Percentiles rank a stretch among this genome's conserved stretches.
Evolutionary conservation across 2,888 invertebrate species (phyloP).

Genomic region (Hypomecis punctinalis): DNA sequence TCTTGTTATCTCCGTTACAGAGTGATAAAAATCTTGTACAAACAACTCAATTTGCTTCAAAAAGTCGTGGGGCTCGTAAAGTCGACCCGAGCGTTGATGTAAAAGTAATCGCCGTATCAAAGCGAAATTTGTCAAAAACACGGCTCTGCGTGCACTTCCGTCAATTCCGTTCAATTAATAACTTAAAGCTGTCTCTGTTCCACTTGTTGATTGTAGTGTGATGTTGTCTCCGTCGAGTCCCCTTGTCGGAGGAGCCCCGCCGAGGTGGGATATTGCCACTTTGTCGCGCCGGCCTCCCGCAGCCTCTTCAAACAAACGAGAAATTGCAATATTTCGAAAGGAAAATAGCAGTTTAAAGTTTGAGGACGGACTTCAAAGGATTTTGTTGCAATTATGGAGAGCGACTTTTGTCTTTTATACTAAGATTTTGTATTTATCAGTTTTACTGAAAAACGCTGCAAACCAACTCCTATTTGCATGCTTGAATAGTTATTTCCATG

Average conservation of each 20-base stretch:
- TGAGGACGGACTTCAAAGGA: conserved; percentile 44
- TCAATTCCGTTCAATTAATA: conserved; percentile 85
- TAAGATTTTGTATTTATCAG: not conserved
- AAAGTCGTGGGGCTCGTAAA: conserved; percentile 58
- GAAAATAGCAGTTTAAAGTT: conserved; percentile 67
- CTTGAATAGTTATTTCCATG: no score
- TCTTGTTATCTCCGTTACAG: conserved; percentile 4
- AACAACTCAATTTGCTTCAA: conserved; percentile 52
- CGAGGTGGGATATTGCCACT: conserved; percentile 84
- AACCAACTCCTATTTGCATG: no score
- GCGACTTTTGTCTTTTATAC: conserved; percentile 1
- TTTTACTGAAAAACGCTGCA: not conserved
- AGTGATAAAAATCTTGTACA: conserved; percentile 27
- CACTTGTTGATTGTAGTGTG: conserved; percentile 44
- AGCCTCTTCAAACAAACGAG: conserved; percentile 72
- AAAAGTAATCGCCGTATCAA: conserved; percentile 84
- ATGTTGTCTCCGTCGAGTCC: conserved; percentile 62
- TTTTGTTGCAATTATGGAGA: conserved; percentile 19
- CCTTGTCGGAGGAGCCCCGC: conserved; percentile 83
- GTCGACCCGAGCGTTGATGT: conserved; percentile 76
- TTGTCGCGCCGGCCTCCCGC: conserved; percentile 79
- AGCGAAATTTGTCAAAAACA: conserved; percentile 85
- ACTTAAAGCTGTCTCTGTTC: conserved; percentile 62
- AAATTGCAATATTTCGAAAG: conserved; percentile 79
- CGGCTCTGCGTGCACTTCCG: conserved; percentile 78